Evolutionary conservation across 2,797 vertebrate genomes (phyloP).

Genomic region (Notoglanidium macrostoma): DNA sequence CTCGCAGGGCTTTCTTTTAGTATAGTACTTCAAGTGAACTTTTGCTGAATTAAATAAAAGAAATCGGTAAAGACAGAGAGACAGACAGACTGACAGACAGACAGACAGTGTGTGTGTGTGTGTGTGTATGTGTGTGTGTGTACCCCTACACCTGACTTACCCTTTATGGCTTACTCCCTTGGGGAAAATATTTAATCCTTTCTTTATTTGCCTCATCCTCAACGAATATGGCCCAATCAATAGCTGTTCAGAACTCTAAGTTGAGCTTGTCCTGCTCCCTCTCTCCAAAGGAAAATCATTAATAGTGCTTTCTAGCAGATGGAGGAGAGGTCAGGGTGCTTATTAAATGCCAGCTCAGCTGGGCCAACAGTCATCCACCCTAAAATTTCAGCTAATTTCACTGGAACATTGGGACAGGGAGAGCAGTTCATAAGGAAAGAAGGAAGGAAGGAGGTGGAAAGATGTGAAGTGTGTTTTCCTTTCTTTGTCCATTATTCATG

Average conservation of each 20-base stretch:
- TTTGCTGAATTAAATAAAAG: neutral
- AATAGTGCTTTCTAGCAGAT: conserved; percentile 35
- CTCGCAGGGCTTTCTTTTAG: conserved; percentile 56
- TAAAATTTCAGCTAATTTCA: conserved; percentile 32
- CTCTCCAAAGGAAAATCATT: conserved; percentile 55
- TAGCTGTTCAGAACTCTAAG: conserved; percentile 36
- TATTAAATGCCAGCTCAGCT: conserved; percentile 49
- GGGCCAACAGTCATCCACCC: conserved; percentile 23
- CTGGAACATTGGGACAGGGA: conserved; percentile 31
- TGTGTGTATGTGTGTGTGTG: conserved; percentile 11
- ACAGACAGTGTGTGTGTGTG: neutral
- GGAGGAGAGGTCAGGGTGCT: conserved; percentile 45
- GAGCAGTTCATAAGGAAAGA: neutral
- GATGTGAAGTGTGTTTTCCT: neutral
- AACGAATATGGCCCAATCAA: conserved; percentile 51
- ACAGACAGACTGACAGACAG: neutral
- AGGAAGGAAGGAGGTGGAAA: neutral
- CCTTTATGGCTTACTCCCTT: conserved; percentile 29
- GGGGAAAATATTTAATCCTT: conserved; percentile 49
- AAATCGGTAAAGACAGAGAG: neutral
- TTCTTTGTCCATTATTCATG: neutral
- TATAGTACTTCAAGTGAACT: conserved; percentile 65
- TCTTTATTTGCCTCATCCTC: conserved; percentile 49
- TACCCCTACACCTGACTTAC: neutral
- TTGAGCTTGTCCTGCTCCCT: conserved; percentile 35